Evolutionary conservation across 1,140 invertebrate species (phyloP).

Genomic region (Amphibalanus amphitrite): DNA sequence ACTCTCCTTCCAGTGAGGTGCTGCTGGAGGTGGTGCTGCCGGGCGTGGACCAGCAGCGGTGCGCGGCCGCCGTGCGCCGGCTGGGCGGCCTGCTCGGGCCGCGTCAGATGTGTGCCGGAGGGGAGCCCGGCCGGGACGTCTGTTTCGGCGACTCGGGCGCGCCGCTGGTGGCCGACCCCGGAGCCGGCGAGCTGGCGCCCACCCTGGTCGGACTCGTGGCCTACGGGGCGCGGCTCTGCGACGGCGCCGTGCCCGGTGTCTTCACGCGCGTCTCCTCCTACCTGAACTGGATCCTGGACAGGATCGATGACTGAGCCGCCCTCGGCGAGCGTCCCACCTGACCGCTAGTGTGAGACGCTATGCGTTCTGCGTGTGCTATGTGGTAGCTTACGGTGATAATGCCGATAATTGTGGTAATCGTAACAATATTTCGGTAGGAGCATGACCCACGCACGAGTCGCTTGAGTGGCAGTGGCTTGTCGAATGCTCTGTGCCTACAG

Average conservation of each 20-base stretch:
- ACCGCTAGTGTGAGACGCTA: too few species aligned
- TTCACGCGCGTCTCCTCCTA: not conserved
- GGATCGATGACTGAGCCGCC: not conserved
- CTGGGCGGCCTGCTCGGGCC: not conserved
- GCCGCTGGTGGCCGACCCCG: conserved; percentile 33
- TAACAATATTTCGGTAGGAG: too few species aligned
- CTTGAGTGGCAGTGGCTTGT: too few species aligned
- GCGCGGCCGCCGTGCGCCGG: not conserved
- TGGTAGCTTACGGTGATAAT: too few species aligned
- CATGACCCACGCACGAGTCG: too few species aligned
- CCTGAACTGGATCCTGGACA: not conserved
- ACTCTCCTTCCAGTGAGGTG: conserved; percentile 25
- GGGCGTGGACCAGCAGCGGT: not conserved
- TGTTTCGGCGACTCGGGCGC: conserved; percentile 55
- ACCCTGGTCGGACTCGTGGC: not conserved
- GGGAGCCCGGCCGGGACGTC: conserved; percentile 34
- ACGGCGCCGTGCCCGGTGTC: not conserved
- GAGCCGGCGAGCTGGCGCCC: not conserved
- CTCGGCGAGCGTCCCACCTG: too few species aligned
- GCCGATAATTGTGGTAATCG: too few species aligned
- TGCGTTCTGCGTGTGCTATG: too few species aligned
- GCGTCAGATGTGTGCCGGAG: conserved; percentile 20
- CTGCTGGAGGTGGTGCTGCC: not conserved
- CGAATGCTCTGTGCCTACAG: too few species aligned
- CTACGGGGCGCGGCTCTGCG: not conserved